Evolutionary conservation across 1,140 invertebrate species (phyloP).

Genomic region (Saxidomus purpurata): DNA sequence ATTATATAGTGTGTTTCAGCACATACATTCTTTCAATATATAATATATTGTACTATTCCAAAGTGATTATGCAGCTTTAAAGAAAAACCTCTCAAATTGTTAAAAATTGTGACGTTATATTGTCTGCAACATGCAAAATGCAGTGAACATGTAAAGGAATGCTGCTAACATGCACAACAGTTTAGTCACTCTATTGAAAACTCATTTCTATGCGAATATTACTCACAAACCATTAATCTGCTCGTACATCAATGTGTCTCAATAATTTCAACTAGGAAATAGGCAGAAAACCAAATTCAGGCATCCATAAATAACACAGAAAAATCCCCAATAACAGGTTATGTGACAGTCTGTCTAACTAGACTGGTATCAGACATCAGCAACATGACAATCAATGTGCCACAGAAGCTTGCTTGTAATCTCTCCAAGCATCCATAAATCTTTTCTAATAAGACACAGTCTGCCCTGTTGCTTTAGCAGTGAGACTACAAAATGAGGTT

Average conservation of each 20-base stretch:
- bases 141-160: too few species aligned
- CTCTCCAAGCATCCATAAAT: neutral
- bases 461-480: neutral
- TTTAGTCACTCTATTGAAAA: neutral
- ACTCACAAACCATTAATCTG: conserved; percentile 20
- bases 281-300: neutral
- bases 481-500: neutral
- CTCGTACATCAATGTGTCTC: neutral
- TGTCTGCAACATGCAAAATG: too few species aligned
- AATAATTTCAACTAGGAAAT: neutral
- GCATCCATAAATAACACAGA: neutral
- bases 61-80: too few species aligned
- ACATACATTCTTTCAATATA: too few species aligned
- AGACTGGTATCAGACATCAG: conserved; percentile 24
- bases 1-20: too few species aligned
- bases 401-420: conserved; percentile 16
- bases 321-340: neutral
- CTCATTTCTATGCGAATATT: neutral
- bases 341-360: conserved; percentile 10
- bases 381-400: conserved; percentile 16
- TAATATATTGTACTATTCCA: too few species aligned
- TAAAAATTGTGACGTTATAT: too few species aligned
- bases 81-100: too few species aligned
- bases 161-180: too few species aligned
- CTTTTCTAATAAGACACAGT: conserved; percentile 13